Base-by-base conservation (phyloP, 1,140 invertebrate species). In the Doryteuthis pealeii region DNA sequence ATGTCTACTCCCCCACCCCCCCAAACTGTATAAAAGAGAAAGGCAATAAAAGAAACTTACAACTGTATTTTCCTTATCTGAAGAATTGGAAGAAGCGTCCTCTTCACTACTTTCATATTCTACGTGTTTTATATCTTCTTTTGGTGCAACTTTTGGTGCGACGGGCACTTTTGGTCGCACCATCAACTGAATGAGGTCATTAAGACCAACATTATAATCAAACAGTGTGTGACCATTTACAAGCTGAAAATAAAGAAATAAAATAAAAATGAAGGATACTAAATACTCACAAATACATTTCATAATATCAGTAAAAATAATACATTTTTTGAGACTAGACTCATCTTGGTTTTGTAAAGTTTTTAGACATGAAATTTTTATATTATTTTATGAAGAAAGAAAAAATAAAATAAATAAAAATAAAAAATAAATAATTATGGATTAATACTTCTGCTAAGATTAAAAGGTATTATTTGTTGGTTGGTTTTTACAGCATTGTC, bases 131-230 rank as follows among this genome's bases (percentile, higher is more conserved):
- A 10, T 15, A 30, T 31, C 33, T 30, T 28, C 74, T 43, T 28
- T 30, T 32, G 18, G 45, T 18, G 14, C 54, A n/a, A n/a, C 67
- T n/a, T 72, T 70, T 15, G 49, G 65, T 15, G 76, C 31, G 12
- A 65, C 15, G 31, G 77, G 70, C 5, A 72, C 54, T 31, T 76
- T 78, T 71, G 84, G 75, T 80, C 88, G 89, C 2, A 91, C 86
- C 87, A 93, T 90, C 22, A 94, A 84, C 82, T 94, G 92, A 73
- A 95, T 91, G 22, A 94, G 91, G 88, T 94, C 93, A 88, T 95
- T 94, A 1, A 93, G 84, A 77, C 92, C 92, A 43, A 95, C 91
- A 81, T 91, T 91, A 82, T 95, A 95, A 83, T 95, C 93, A 88
- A 93, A 91, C 71, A 95, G 84, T 30, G 90, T 91, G 78, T 94